Evolutionary conservation across 2,888 invertebrate genomes (phyloP).

Genomic region (Lepidocyrtinus sp.): DNA sequence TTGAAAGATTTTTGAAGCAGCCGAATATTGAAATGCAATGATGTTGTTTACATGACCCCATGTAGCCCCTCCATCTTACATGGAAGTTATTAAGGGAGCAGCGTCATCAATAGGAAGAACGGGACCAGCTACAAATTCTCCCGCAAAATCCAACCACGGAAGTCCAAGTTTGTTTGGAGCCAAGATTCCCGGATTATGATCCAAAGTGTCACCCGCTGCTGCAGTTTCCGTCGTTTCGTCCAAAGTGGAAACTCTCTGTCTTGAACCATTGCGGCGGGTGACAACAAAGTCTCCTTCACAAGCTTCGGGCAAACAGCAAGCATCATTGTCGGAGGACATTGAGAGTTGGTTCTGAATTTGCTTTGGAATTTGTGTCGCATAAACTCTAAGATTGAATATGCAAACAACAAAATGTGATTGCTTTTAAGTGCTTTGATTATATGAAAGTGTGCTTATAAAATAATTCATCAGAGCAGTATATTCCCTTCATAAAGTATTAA

Average conservation of each 20-base stretch:
- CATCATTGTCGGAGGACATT: conserved; percentile 41
- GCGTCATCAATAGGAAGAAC: conserved; percentile 38
- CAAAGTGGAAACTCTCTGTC: conserved; percentile 43
- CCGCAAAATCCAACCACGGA: conserved; percentile 31
- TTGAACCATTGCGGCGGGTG: conserved; percentile 50
- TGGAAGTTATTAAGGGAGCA: conserved; percentile 56
- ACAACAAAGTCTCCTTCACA: conserved; percentile 33
- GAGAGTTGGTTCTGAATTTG: conserved; percentile 54
- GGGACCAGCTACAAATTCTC: conserved; percentile 21
- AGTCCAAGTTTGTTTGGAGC: conserved; percentile 50
- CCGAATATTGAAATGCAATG: no score
- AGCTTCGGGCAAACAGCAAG: conserved; percentile 20
- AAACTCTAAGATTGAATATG: no score
- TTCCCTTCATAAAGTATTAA: conserved; percentile 29
- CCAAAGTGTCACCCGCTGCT: conserved; percentile 62
- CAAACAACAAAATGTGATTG: background rate
- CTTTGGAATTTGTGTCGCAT: no score
- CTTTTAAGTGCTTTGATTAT: background rate
- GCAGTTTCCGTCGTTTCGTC: conserved; percentile 48
- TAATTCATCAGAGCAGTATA: no score
- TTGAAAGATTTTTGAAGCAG: no score
- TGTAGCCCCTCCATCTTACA: conserved; percentile 59
- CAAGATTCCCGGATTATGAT: conserved; percentile 60
- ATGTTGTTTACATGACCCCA: no score
- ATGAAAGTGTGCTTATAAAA: no score